Percentiles rank a stretch among this genome's conserved stretches.
These are phyloP conservation scores for Argya squamiceps DNA, from an alignment of 2,797 vertebrate genomes.

Conservation along the genomic window DNA sequence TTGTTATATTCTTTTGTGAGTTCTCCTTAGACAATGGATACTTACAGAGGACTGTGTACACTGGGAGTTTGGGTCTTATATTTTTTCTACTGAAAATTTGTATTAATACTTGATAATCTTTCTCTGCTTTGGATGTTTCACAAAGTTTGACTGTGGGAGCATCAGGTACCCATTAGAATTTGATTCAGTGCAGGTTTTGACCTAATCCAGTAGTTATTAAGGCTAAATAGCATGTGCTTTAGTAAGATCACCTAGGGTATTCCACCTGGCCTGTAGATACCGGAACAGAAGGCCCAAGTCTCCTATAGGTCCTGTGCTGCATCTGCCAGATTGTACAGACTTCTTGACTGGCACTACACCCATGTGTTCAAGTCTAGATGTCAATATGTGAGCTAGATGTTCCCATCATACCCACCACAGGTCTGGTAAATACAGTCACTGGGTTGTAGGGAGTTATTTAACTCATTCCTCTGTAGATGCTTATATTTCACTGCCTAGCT, in stretches of 20 bases:
- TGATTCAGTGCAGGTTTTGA: neutral
- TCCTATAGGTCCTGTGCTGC: neutral
- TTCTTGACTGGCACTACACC: neutral
- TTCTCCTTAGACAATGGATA: neutral
- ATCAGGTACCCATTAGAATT: neutral
- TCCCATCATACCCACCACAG: neutral
- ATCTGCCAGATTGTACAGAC: neutral
- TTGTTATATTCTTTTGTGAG: neutral
- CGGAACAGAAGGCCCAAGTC: neutral
- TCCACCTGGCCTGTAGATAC: neutral
- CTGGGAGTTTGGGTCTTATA: neutral
- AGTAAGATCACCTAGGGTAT: neutral
- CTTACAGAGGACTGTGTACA: accelerated
- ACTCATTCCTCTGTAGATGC: neutral
- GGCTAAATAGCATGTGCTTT: accelerated
- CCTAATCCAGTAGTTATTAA: neutral
- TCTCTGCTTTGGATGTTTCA: neutral
- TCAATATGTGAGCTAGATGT: neutral
- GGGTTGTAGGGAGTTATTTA: neutral
- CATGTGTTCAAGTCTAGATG: neutral
- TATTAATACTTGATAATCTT: neutral
- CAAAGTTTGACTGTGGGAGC: neutral
- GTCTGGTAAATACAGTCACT: neutral
- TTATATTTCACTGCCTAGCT: neutral
- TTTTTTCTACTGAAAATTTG: neutral